Percentiles rank a stretch among this genome's conserved stretches.
phyloP scores from a whole-genome alignment of 1,140 invertebrate species.

The Asbolus verrucosus region DNA sequence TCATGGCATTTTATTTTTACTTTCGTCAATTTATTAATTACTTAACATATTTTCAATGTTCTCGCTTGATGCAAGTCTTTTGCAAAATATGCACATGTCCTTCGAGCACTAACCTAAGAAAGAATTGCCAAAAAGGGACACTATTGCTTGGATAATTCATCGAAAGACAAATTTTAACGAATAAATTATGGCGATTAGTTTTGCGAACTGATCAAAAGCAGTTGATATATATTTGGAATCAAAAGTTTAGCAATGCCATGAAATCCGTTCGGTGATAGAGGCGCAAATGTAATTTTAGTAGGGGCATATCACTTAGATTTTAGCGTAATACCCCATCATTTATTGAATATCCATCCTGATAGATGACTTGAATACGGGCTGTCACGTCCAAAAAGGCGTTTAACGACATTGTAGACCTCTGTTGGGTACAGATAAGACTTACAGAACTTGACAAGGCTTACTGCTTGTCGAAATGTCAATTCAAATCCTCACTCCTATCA shows the following conservation, averaged over 20 bases:
- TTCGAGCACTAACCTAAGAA: too few relatives aligned
- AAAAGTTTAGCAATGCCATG: conserved; percentile 23
- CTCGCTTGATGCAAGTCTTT: too few relatives aligned
- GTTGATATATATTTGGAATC: conserved; percentile 7
- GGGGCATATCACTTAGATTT: conserved; percentile 43
- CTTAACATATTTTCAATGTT: too few relatives aligned
- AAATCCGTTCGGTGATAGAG: conserved; percentile 26
- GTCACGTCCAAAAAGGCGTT: conserved; percentile 48
- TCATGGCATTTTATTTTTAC: too few relatives aligned
- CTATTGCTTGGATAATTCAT: too few relatives aligned
- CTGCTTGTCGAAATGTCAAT: conserved; percentile 47
- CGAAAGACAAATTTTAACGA: too few relatives aligned
- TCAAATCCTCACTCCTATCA: conserved; percentile 43
- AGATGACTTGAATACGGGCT: conserved; percentile 49
- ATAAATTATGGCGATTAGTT: too few relatives aligned
- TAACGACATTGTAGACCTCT: conserved; percentile 49
- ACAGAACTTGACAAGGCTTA: conserved; percentile 49
- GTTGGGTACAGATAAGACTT: conserved; percentile 47
- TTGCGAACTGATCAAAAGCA: too few relatives aligned
- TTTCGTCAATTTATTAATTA: too few relatives aligned
- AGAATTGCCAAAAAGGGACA: too few relatives aligned
- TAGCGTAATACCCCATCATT: conserved; percentile 48
- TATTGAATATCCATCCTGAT: conserved; percentile 50
- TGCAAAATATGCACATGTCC: too few relatives aligned
- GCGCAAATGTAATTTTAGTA: conserved; percentile 36